A percentile compares a stretch with the other conserved stretches of the same genome.
These are phyloP conservation scores for Dryobates pubescens DNA, from an alignment of 2,797 vertebrate genomes.

Conservation along the genomic window DNA sequence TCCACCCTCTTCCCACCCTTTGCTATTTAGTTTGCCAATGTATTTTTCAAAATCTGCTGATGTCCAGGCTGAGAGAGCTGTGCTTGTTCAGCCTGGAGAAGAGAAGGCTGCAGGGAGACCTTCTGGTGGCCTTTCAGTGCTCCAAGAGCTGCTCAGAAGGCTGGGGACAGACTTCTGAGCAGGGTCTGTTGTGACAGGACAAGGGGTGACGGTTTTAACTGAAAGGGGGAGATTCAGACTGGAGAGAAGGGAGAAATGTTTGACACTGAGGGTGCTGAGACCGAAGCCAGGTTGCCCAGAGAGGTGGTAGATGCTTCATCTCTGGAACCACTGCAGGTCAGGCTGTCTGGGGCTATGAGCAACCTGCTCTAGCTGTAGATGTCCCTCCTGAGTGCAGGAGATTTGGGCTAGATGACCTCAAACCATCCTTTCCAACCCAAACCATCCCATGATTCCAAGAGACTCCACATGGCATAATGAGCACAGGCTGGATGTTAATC, in stretches of 20 bases:
- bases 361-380: too few species aligned
- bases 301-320: not conserved
- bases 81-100: not conserved
- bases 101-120: not conserved
- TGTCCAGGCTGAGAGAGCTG: not conserved
- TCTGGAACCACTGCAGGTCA: too few species aligned
- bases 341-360: too few species aligned
- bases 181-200: not conserved
- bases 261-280: not conserved
- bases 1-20: not conserved
- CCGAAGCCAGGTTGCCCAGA: not conserved
- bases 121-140: not conserved
- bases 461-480: too few species aligned
- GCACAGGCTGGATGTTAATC: too few species aligned
- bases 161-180: not conserved
- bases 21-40: accelerated
- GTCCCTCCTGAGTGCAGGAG: too few species aligned
- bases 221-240: not conserved
- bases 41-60: not conserved
- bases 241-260: not conserved
- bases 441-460: too few species aligned
- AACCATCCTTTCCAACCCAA: too few species aligned
- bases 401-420: too few species aligned
- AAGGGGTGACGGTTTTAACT: not conserved
- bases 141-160: not conserved